These are phyloP conservation scores for Gymnorhina tibicen DNA, from an alignment of 2,113 vertebrate genomes.

Conservation along the genomic window DNA sequence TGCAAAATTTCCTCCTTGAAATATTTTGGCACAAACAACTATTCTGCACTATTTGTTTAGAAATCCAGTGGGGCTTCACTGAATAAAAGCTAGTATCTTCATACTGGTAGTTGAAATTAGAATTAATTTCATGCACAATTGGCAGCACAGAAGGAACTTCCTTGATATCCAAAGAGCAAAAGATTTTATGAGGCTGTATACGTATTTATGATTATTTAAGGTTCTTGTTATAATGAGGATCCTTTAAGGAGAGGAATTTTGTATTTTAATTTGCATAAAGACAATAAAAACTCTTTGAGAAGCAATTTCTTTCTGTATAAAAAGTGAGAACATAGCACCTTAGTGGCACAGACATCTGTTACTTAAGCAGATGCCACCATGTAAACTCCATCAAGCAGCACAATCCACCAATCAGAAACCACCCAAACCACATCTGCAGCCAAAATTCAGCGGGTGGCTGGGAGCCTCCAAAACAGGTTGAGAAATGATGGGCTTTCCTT, in stretches of 20 bases:
- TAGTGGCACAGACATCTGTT: constrained; percentile 78
- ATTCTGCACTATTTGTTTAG: constrained; percentile 63
- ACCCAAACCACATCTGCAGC: constrained; percentile 40
- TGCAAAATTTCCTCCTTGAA: constrained; percentile 58
- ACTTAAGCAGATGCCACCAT: constrained; percentile 75
- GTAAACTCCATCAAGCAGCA: constrained; percentile 66
- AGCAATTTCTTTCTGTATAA: constrained; percentile 74
- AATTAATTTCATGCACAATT: constrained; percentile 76
- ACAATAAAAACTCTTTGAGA: constrained; percentile 76
- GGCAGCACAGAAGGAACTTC: constrained; percentile 66
- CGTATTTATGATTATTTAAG: constrained; percentile 69
- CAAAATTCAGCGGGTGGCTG: constrained; percentile 51
- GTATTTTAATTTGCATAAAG: constrained; percentile 78
- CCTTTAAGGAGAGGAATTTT: constrained; percentile 68
- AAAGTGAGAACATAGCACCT: constrained; percentile 79
- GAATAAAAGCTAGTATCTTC: constrained; percentile 59
- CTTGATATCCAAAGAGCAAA: constrained; percentile 57
- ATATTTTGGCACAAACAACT: constrained; percentile 22
- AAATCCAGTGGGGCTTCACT: constrained; percentile 44
- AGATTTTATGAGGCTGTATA: constrained; percentile 59
- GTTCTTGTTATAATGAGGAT: constrained; percentile 63
- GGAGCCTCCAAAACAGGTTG: constrained; percentile 21
- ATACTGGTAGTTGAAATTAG: constrained; percentile 60
- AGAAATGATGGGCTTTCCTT: constrained; percentile 40
- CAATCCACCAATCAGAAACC: constrained; percentile 51